These are phyloP conservation scores for Phenganax marumi DNA, from an alignment of 92 coral and sea anemone species.

Conservation along the genomic window DNA sequence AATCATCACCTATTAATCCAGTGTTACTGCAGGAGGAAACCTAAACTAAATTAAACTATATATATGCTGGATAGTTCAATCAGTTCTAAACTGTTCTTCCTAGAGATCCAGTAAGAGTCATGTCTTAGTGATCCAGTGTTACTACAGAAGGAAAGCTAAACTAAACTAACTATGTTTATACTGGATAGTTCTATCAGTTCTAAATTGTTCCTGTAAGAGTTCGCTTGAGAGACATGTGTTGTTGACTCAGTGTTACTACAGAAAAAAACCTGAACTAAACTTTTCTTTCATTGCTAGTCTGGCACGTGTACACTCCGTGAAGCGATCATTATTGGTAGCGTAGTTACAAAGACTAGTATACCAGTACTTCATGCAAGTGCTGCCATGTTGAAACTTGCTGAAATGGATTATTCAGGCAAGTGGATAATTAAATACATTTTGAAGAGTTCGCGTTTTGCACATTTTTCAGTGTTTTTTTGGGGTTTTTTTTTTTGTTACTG, in stretches of 20 bases:
- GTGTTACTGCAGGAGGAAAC: no score
- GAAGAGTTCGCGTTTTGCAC: background rate
- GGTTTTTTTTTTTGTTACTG: background rate
- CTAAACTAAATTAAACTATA: no score
- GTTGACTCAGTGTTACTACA: background rate
- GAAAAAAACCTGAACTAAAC: background rate
- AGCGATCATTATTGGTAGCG: constrained; percentile 94
- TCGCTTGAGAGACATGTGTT: background rate
- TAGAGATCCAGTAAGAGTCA: no score
- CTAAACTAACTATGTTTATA: background rate
- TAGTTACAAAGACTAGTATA: constrained; percentile 83
- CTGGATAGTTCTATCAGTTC: background rate
- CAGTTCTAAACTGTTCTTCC: no score
- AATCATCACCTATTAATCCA: no score
- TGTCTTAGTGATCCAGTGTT: no score
- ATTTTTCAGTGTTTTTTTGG: background rate
- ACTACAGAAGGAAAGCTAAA: no score
- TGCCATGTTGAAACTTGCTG: constrained; percentile 93
- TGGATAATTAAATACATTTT: background rate
- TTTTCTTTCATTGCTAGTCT: constrained; percentile 47
- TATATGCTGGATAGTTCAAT: no score
- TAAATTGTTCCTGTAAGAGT: background rate
- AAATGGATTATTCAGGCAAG: constrained; percentile 95
- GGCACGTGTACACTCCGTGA: constrained; percentile 92
- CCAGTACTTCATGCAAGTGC: constrained; percentile 95